These are phyloP conservation scores for Watsonalla binaria DNA, from an alignment of 2,888 invertebrate species.

Conservation along the genomic window DNA sequence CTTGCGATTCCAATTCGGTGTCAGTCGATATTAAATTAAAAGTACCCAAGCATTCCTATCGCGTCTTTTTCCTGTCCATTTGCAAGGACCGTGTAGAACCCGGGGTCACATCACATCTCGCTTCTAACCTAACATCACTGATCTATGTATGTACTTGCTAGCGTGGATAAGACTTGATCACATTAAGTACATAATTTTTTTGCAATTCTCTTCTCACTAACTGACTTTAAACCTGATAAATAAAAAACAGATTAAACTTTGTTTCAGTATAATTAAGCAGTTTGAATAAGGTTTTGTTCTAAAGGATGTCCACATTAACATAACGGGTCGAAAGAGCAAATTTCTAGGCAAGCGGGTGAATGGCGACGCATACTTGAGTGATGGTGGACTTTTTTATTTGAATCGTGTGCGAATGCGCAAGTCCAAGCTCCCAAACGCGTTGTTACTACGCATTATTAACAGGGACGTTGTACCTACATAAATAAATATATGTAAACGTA, in stretches of 20 bases:
- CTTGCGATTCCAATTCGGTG: conserved; percentile 77
- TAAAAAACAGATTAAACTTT: too few species aligned
- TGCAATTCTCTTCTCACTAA: background rate
- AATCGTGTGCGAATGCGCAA: conserved; percentile 76
- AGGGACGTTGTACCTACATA: conserved; percentile 23
- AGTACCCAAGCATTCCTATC: conserved; percentile 75
- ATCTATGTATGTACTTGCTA: conserved; percentile 30
- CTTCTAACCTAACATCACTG: conserved; percentile 48
- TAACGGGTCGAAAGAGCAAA: conserved; percentile 48
- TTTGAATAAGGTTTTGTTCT: conserved; percentile 4
- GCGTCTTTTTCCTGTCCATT: conserved; percentile 79
- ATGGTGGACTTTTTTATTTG: conserved; percentile 78
- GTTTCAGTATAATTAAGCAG: too few species aligned
- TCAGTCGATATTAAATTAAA: conserved; percentile 78
- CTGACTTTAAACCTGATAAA: too few species aligned
- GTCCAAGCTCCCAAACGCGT: conserved; percentile 38
- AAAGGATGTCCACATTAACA: conserved; percentile 44
- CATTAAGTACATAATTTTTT: conserved; percentile 18
- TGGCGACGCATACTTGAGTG: conserved; percentile 78
- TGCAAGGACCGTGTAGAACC: conserved; percentile 73
- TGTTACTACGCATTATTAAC: conserved; percentile 43
- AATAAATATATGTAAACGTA: background rate
- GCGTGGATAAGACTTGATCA: conserved; percentile 39
- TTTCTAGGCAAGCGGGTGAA: conserved; percentile 72
- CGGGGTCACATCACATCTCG: conserved; percentile 73